Evolutionary conservation across 1,140 invertebrate genomes (phyloP).

Genomic region (Lutraria rhynchaena): DNA sequence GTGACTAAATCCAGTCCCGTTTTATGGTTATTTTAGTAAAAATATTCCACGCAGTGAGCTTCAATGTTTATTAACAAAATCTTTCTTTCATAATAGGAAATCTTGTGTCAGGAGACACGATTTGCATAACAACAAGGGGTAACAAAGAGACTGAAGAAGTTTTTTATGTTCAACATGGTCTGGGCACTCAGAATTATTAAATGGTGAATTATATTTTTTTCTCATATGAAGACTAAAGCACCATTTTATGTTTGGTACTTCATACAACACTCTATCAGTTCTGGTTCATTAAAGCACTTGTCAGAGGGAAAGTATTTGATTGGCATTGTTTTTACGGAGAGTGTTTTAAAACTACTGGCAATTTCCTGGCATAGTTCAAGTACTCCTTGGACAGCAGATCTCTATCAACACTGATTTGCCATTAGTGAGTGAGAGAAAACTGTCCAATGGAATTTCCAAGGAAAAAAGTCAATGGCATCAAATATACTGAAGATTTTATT

Average conservation of each 20-base stretch:
- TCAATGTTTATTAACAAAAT: no score
- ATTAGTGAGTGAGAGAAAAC: not conserved
- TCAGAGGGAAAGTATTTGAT: constrained; percentile 10
- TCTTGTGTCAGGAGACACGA: not conserved
- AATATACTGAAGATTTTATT: no score
- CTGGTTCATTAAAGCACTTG: constrained; percentile 28
- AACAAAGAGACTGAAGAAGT: constrained; percentile 11
- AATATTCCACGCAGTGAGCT: no score
- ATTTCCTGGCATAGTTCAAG: constrained; percentile 15
- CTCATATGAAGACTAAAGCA: no score
- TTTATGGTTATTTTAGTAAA: no score
- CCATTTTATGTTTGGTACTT: constrained; percentile 7
- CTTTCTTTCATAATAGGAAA: no score
- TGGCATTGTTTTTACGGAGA: constrained; percentile 34
- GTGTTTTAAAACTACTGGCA: constrained; percentile 20
- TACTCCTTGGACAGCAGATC: not conserved
- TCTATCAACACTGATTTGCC: constrained; percentile 5
- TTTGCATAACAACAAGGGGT: constrained; percentile 11
- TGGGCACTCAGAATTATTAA: constrained; percentile 35
- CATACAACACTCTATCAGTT: constrained; percentile 27
- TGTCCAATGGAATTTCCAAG: constrained; percentile 14
- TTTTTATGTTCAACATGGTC: constrained; percentile 25
- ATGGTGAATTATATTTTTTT: constrained; percentile 7
- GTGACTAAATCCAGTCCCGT: no score
- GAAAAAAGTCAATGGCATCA: no score